Percentiles rank a stretch among this genome's conserved stretches.
These are phyloP conservation scores for Sander lucioperca DNA, from an alignment of 2,113 vertebrate species.

Conservation along the genomic window DNA sequence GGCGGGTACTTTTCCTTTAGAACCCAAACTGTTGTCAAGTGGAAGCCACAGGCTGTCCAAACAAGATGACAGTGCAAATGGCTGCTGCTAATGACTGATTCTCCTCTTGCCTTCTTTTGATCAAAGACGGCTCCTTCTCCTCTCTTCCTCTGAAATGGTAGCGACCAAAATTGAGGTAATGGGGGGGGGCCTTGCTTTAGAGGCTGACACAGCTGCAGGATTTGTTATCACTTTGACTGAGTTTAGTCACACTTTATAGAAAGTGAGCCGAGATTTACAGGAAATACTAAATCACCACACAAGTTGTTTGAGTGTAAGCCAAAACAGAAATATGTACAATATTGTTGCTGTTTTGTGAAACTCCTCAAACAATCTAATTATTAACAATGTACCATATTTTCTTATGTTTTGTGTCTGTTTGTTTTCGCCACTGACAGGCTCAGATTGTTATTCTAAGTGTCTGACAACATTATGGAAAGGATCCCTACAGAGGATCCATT, in stretches of 20 bases:
- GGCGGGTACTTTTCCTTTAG: slow-evolving; percentile 49
- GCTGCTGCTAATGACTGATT: slow-evolving; percentile 78
- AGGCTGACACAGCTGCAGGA: slow-evolving; percentile 35
- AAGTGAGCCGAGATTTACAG: slow-evolving; percentile 16
- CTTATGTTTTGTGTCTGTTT: no score
- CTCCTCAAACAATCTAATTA: neutral
- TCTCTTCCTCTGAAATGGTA: slow-evolving; percentile 54
- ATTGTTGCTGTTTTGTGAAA: slow-evolving; percentile 8
- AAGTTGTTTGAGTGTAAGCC: neutral
- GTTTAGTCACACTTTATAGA: slow-evolving; percentile 42
- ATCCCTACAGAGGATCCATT: no score
- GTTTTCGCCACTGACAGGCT: no score
- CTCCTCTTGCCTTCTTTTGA: slow-evolving; percentile 74
- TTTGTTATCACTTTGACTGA: slow-evolving; percentile 48
- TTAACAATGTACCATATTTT: no score
- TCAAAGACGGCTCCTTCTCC: slow-evolving; percentile 74
- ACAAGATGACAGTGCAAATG: slow-evolving; percentile 76
- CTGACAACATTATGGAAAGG: no score
- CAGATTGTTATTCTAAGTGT: no score
- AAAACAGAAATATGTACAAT: neutral
- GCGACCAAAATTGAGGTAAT: slow-evolving; percentile 72
- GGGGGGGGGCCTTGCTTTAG: slow-evolving; percentile 39
- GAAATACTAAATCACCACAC: neutral
- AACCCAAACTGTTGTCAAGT: slow-evolving; percentile 60
- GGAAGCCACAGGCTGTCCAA: slow-evolving; percentile 77